Evolutionary conservation across 2,797 vertebrate genomes (phyloP), one percentile per base, ranked within the genome.

Genomic region (Cuculus canorus): DNA sequence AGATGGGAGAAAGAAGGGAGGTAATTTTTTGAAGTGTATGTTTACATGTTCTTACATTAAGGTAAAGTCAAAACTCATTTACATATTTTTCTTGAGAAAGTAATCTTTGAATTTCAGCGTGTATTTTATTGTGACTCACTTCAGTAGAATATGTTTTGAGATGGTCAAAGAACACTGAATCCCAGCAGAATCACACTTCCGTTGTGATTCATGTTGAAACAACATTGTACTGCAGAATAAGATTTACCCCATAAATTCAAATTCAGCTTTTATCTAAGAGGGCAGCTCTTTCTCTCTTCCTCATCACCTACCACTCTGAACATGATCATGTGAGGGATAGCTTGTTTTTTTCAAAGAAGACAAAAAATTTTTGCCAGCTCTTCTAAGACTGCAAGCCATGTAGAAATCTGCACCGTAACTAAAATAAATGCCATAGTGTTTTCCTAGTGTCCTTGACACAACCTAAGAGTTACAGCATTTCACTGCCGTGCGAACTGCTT

Each of bases 311-410:
- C 19, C 35, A 60, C n/a, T 59, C 68, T 45, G 48, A 63, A 54
- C 14, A 57, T 23, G n/a, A 70, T 57, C 22, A 13, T 2, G 8
- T 0, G 0, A 5, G 39, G 39, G 15, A 16, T 21, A 75, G 16
- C 17, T 43, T 54, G 4, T 6, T 88, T 89, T 89, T 32, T 50
- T 76, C 30, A 59, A 24, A 39, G 25, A 52, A 61, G 5, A 77
- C 3, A 63, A 50, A 65, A 35, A 4, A 32, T 27, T 88, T 88
- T 70, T 56, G 10, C 14, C 25, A 48, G 12, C 24, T 76, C 82
- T 86, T 73, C 33, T 61, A 73, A 72, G 39, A 23, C 79, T 54
- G 56, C 4, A 8, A 84, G 56, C 37, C 28, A 47, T 6, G 16
- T 64, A 84, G 37, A 79, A 81, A 91, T 53, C 71, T 82, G 50